phyloP scores from a whole-genome alignment of 1,140 invertebrate genomes.

The Megathymus violae region DNA sequence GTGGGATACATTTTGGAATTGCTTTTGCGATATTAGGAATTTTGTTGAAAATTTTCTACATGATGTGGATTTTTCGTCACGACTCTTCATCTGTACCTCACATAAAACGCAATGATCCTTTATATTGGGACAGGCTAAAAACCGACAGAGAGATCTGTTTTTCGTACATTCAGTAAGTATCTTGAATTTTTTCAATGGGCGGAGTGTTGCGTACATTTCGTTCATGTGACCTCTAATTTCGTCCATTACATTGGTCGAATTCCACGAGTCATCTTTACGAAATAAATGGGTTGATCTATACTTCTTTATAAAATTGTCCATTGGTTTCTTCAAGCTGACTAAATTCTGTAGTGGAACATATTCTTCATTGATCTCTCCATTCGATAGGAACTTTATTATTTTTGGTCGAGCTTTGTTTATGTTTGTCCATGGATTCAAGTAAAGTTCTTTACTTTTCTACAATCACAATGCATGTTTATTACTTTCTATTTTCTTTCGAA shows the following conservation, averaged over 20 bases:
- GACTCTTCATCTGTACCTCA: conserved; percentile 47
- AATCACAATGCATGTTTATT: too few species aligned
- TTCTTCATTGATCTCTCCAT: conserved; percentile 42
- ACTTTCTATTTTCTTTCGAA: too few species aligned
- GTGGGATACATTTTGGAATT: not conserved
- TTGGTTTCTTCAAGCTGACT: conserved; percentile 34
- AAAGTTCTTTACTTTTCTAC: conserved; percentile 41
- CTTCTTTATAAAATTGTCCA: conserved; percentile 17
- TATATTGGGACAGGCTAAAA: conserved; percentile 59
- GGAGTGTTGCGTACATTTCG: conserved; percentile 7
- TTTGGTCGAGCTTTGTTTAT: conserved; percentile 41
- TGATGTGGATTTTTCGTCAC: conserved; percentile 42
- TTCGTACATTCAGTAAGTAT: conserved; percentile 57
- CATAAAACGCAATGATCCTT: conserved; percentile 55
- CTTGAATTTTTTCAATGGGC: conserved; percentile 43
- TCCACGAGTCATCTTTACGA: conserved; percentile 25
- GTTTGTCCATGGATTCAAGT: conserved; percentile 55
- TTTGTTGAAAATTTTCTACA: conserved; percentile 48
- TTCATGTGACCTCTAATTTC: conserved; percentile 33
- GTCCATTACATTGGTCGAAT: conserved; percentile 23
- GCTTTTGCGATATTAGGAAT: conserved; percentile 36
- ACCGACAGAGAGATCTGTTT: conserved; percentile 48
- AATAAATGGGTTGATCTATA: conserved; percentile 1
- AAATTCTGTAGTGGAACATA: conserved; percentile 34
- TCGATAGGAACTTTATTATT: conserved; percentile 52